Evolutionary conservation across 2,797 vertebrate species (phyloP).

Genomic region (Hipposideros larvatus): DNA sequence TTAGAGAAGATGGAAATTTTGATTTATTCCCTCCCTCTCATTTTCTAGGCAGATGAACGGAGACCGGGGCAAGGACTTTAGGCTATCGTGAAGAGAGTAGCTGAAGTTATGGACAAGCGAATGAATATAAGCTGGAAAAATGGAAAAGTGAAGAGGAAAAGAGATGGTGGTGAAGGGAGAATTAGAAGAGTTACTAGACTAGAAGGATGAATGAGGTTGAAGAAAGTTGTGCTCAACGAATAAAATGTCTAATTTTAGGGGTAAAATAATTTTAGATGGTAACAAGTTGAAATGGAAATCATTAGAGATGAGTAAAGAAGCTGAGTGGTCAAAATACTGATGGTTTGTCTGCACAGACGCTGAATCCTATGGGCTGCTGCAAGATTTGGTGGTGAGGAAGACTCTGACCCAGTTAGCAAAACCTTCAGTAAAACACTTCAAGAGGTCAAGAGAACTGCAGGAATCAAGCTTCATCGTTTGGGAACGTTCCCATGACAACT

Average conservation of each 20-base stretch:
- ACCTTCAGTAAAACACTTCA: not conserved
- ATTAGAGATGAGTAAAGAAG: not conserved
- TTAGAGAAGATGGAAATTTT: not conserved
- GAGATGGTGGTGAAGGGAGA: not conserved
- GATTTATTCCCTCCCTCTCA: not conserved
- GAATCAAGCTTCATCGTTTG: not conserved
- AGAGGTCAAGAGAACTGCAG: not conserved
- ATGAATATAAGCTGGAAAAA: not conserved
- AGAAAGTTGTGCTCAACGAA: not conserved
- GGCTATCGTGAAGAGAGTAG: not conserved
- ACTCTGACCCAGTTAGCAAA: not conserved
- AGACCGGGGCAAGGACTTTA: not conserved
- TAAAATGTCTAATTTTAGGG: not conserved
- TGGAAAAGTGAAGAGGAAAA: not conserved
- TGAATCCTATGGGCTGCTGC: not conserved
- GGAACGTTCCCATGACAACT: not conserved
- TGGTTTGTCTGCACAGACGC: not conserved
- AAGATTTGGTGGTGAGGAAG: not conserved
- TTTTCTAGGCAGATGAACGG: not conserved
- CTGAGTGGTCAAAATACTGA: not conserved
- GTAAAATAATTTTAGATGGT: not conserved
- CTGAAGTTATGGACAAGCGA: not conserved
- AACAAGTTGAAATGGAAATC: not conserved
- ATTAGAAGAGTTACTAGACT: too few species aligned
- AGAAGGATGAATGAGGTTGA: not conserved